Evolutionary conservation across 2,888 invertebrate genomes (phyloP).

Genomic region (Platycheirus rosarum): DNA sequence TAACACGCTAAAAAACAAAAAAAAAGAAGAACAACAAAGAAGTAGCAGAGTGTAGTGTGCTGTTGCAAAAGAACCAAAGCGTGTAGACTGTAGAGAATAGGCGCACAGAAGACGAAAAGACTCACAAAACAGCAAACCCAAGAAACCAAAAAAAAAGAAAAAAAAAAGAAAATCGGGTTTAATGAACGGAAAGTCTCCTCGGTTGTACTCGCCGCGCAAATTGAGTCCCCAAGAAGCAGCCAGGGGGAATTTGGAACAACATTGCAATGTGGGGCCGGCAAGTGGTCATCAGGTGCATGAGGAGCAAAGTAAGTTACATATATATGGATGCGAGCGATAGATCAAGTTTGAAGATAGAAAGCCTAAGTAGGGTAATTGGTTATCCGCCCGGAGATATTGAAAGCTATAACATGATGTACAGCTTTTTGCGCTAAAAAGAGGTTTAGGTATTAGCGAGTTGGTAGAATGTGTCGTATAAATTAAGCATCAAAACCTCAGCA

Average conservation of each 20-base stretch:
- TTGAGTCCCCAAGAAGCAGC: constrained; percentile 66
- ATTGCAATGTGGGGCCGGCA: constrained; percentile 61
- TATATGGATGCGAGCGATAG: constrained; percentile 1
- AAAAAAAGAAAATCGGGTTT: constrained; percentile 71
- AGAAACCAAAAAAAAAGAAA: constrained; percentile 34
- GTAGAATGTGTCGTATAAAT: too few relatives aligned
- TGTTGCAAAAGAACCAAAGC: constrained; percentile 33
- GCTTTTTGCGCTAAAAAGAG: too few relatives aligned
- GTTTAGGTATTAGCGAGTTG: background rate
- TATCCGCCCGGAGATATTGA: constrained; percentile 19
- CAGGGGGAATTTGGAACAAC: constrained; percentile 59
- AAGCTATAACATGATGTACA: background rate
- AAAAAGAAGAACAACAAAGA: constrained; percentile 51
- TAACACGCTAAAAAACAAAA: constrained; percentile 54
- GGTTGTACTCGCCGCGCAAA: constrained; percentile 58
- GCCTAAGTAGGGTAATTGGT: constrained; percentile 36
- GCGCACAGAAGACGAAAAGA: constrained; percentile 54
- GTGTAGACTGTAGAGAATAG: constrained; percentile 29
- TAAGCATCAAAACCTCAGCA: too few relatives aligned
- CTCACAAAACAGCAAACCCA: constrained; percentile 37
- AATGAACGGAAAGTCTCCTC: constrained; percentile 74
- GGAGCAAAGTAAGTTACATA: constrained; percentile 7
- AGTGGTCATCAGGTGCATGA: constrained; percentile 47
- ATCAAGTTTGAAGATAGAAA: constrained; percentile 21
- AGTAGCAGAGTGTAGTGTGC: constrained; percentile 44